Percentiles rank a stretch among this genome's conserved stretches.
Conservation (phyloP, 2,113 vertebrate species). For the Tragelaphus imberbis region DNA sequence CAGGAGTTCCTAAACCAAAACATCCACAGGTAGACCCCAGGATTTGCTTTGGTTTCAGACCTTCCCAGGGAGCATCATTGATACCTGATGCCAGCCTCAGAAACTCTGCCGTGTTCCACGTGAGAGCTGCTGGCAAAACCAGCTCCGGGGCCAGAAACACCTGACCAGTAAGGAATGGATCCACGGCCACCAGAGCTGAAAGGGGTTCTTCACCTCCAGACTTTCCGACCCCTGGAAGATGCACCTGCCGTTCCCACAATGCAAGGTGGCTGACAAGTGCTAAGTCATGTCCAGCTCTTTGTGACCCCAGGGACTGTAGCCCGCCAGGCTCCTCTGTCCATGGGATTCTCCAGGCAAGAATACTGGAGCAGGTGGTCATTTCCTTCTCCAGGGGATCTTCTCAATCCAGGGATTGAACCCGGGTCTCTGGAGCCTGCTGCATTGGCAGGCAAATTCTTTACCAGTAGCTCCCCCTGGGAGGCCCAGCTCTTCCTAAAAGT, state of each 20-base stretch:
- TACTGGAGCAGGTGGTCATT: neutral
- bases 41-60: neutral
- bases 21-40: fast-evolving
- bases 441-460: neutral
- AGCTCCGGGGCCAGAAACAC: fast-evolving
- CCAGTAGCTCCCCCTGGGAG: neutral
- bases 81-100: neutral
- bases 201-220: neutral
- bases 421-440: neutral
- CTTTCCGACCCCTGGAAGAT: neutral
- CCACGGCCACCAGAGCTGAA: neutral
- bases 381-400: neutral
- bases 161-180: neutral
- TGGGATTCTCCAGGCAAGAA: neutral
- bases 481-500: neutral
- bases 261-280: neutral
- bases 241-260: neutral
- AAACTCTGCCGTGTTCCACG: fast-evolving
- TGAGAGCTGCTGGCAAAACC: fast-evolving
- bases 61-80: neutral
- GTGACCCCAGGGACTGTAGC: neutral
- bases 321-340: neutral
- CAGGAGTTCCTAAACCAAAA: neutral
- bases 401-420: neutral
- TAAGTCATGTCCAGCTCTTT: neutral